These are phyloP conservation scores for Lasiurus borealis DNA, from an alignment of 2,113 vertebrate genomes.

Conservation along the genomic window DNA sequence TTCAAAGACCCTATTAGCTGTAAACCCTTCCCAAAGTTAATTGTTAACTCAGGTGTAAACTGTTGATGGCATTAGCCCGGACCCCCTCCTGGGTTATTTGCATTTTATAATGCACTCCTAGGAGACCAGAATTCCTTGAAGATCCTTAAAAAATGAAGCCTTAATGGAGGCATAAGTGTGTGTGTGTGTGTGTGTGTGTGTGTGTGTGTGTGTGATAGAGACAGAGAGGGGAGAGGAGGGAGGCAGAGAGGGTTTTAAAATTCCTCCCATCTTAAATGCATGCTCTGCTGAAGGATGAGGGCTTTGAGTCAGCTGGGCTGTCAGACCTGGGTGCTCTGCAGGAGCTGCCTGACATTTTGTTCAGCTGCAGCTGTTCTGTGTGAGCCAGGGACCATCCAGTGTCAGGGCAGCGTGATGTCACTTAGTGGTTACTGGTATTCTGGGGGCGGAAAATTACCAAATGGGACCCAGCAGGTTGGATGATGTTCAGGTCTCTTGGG, in stretches of 20 bases:
- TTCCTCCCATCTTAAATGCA: neutral
- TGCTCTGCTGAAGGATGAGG: neutral
- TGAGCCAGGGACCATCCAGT: neutral
- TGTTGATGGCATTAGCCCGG: neutral
- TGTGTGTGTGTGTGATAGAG: neutral
- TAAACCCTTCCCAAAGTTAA: slow-evolving; percentile 47
- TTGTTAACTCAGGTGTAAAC: slow-evolving; percentile 56
- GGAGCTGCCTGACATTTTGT: neutral
- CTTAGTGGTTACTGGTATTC: neutral
- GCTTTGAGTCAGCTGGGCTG: neutral
- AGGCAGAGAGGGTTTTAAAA: neutral
- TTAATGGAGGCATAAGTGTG: neutral
- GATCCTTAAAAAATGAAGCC: slow-evolving; percentile 26
- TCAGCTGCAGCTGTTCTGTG: neutral
- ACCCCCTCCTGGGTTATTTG: slow-evolving; percentile 67
- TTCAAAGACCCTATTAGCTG: neutral
- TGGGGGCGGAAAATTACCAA: neutral
- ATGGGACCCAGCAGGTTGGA: neutral
- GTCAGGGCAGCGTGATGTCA: neutral
- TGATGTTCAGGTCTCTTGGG: neutral
- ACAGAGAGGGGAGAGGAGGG: neutral
- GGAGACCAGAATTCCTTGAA: slow-evolving; percentile 62
- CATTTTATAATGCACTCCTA: slow-evolving; percentile 70
- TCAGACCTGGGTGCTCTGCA: neutral
- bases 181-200: neutral